These are phyloP conservation scores for Aphelenchoides fujianensis DNA, from an alignment of 1,140 invertebrate species.

Conservation along the genomic window DNA sequence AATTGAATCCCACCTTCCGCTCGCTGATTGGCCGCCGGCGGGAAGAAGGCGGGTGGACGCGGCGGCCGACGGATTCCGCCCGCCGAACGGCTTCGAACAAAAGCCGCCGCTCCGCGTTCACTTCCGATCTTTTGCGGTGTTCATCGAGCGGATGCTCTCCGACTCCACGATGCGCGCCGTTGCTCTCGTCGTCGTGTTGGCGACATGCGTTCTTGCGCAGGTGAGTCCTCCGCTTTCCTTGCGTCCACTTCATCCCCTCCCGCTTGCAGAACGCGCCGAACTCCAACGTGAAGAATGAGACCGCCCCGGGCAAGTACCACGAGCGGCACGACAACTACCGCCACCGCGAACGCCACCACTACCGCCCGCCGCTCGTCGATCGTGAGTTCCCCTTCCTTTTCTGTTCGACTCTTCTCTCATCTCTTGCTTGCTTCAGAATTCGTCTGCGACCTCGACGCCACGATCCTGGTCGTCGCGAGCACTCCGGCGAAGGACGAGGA, in stretches of 20 bases:
- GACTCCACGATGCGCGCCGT: not conserved
- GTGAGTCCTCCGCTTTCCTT: not conserved
- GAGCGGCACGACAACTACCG: not conserved
- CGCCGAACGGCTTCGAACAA: not conserved
- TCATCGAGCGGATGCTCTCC: not conserved
- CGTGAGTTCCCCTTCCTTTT: no score
- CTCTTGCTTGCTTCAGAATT: slow-evolving; percentile 15
- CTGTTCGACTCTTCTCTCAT: not conserved
- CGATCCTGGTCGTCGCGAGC: slow-evolving; percentile 22
- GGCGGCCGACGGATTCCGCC: not conserved
- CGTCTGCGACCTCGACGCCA: slow-evolving; percentile 26
- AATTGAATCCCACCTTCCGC: not conserved
- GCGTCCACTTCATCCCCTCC: not conserved
- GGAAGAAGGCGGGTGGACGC: not conserved
- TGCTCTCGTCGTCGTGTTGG: not conserved
- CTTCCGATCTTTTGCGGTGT: not conserved
- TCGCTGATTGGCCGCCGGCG: not conserved
- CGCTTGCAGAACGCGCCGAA: not conserved
- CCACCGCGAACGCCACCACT: slow-evolving; percentile 13
- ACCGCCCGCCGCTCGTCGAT: not conserved
- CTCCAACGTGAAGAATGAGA: slow-evolving; percentile 5
- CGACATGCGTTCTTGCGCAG: not conserved
- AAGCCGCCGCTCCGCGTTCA: not conserved
- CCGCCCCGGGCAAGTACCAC: not conserved
- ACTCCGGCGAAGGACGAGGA: not conserved